These are phyloP conservation scores for Dicrostonyx torquatus DNA, from an alignment of 2,797 vertebrate genomes.

Conservation along the genomic window DNA sequence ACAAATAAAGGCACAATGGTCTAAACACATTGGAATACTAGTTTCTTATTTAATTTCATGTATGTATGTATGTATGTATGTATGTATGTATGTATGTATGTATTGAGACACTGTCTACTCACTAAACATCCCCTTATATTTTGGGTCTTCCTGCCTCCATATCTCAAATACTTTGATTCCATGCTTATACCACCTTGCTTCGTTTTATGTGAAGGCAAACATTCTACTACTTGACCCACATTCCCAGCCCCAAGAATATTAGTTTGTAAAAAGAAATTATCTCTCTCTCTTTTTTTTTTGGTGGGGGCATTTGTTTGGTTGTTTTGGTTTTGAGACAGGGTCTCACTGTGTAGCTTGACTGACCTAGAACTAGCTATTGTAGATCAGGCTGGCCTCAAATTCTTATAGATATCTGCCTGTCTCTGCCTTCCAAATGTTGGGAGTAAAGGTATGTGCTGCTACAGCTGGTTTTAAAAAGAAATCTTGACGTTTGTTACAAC, in stretches of 20 bases:
- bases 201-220: not conserved
- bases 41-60: not conserved
- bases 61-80: not conserved
- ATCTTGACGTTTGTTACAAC: not conserved
- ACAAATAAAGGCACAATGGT: not conserved
- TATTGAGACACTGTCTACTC: not conserved
- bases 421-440: not conserved
- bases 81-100: not conserved
- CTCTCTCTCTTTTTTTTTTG: not conserved
- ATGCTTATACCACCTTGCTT: not conserved
- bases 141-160: not conserved
- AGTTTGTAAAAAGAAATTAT: not conserved
- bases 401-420: not conserved
- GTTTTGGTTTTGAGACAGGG: not conserved
- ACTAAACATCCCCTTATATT: not conserved
- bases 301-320: not conserved
- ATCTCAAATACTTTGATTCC: not conserved
- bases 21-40: not conserved
- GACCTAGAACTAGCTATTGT: too few species aligned
- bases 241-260: not conserved
- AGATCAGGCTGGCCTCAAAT: not conserved
- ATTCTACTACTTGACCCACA: not conserved
- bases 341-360: not conserved
- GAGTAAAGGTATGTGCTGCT: not conserved
- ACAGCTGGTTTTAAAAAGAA: not conserved